Evolutionary conservation across 2,113 vertebrate genomes (phyloP).

Genomic region (Pyrgilauda ruficollis): DNA sequence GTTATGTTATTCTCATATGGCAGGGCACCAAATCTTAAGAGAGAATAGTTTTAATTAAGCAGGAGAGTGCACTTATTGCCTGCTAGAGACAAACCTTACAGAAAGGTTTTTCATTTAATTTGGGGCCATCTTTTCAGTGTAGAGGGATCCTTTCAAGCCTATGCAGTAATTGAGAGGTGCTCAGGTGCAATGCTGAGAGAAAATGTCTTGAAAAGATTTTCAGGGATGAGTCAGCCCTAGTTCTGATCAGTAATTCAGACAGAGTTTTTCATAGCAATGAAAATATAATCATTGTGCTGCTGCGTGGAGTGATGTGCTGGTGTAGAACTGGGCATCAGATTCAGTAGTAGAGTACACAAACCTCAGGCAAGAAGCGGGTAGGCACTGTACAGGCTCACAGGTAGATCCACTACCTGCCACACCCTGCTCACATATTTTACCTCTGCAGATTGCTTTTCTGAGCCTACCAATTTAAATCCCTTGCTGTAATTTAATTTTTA

Average conservation of each 20-base stretch:
- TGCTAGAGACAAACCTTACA: background rate
- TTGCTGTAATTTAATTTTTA: background rate
- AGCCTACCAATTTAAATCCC: background rate
- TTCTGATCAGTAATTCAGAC: background rate
- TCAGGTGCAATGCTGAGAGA: background rate
- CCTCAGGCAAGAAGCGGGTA: background rate
- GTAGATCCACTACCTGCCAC: background rate
- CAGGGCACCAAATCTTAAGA: background rate
- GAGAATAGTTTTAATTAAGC: conserved; percentile 9
- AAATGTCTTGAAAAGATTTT: background rate
- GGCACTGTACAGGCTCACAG: background rate
- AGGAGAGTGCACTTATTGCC: background rate
- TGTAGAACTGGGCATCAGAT: background rate
- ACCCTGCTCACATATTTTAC: background rate
- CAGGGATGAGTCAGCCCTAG: background rate
- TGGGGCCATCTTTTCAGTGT: background rate
- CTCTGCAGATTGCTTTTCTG: background rate
- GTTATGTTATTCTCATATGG: background rate
- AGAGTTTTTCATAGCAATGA: background rate
- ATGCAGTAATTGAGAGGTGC: background rate
- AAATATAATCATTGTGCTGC: background rate
- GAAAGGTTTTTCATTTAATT: background rate
- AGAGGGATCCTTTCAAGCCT: background rate
- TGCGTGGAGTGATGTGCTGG: background rate
- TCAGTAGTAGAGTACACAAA: background rate